Evolutionary conservation across 2,888 invertebrate genomes (phyloP), one percentile per base, ranked within the genome.

Genomic region (Rhynchonema sp.): DNA sequence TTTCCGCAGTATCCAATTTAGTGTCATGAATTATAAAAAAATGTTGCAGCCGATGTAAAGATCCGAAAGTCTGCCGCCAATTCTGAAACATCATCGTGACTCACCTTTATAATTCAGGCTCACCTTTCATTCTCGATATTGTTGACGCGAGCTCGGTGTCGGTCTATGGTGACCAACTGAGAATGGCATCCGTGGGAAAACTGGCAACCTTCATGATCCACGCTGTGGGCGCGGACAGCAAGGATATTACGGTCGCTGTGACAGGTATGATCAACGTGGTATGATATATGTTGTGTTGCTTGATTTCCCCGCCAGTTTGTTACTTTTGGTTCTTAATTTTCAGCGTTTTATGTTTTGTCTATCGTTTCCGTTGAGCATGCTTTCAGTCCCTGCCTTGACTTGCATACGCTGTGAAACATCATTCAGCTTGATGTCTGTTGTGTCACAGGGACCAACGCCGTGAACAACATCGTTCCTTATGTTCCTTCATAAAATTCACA

Each of bases 161-260:
- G 55, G 80, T 81, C 9, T 78, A 77, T 63, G 83, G 83, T 9
- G 80, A 79, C 62, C 82, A 82, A 1, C 73, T 84, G 25, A 78
- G 79, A 26, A 38, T 56, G 56, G 77, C 81, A 30, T 79, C 81
- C 6, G 78, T 83, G 46, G 79, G 81, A 67, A 77, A 77, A 60
- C 76, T 79, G 2, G 79, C 82, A 1, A 74, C 76, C 27, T 80
- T 83, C 67, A 78, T 78, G 60, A 75, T 83, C 46, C 79, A 76
- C 62, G 75, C 77, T 22, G 69, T 73, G n/a, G 69, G 67, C 30
- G 73, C 73, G n/a, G 74, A 74, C 17, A 67, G 69, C 1, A 70
- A 71, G 20, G 72, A 72, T 57, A 70, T 75, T 57, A 72, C 70
- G 30, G 70, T 76, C 52, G 65, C 69, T 26, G 74, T 77, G 30